A percentile compares a stretch with the other conserved stretches of the same genome.
Evolutionary conservation across 2,113 vertebrate species (phyloP).

Genomic region (Monarcha castaneiventris): DNA sequence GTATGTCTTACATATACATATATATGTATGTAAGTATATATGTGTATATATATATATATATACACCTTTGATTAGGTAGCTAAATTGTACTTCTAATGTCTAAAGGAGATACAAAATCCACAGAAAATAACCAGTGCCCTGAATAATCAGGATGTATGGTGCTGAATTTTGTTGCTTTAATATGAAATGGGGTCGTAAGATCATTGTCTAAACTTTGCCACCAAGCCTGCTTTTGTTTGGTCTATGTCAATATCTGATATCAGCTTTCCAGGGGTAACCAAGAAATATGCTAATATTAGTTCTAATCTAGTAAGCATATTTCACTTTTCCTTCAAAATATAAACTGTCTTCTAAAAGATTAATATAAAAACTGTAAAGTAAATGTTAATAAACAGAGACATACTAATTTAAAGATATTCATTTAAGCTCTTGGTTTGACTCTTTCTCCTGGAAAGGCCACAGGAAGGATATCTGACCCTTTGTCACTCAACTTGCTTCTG

Average conservation of each 20-base stretch:
- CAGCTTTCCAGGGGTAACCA: background rate
- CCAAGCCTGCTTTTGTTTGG: background rate
- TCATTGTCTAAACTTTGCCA: background rate
- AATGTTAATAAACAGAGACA: background rate
- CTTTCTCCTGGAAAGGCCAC: background rate
- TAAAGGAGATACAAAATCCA: background rate
- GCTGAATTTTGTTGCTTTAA: background rate
- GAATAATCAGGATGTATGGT: background rate
- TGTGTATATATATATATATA: background rate
- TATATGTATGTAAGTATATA: background rate
- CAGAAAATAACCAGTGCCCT: background rate
- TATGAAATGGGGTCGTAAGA: background rate
- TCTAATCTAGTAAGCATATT: background rate
- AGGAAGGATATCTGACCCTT: background rate
- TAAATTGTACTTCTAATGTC: background rate
- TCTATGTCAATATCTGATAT: background rate
- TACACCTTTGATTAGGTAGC: background rate
- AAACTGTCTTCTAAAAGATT: background rate
- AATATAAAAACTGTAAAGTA: background rate
- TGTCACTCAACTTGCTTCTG: background rate
- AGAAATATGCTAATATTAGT: background rate
- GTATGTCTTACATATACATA: background rate
- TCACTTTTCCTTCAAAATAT: background rate
- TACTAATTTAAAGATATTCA: background rate
- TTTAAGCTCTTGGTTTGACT: background rate